phyloP scores from a whole-genome alignment of 2,888 invertebrate genomes.

The Tiliacea citrago region DNA sequence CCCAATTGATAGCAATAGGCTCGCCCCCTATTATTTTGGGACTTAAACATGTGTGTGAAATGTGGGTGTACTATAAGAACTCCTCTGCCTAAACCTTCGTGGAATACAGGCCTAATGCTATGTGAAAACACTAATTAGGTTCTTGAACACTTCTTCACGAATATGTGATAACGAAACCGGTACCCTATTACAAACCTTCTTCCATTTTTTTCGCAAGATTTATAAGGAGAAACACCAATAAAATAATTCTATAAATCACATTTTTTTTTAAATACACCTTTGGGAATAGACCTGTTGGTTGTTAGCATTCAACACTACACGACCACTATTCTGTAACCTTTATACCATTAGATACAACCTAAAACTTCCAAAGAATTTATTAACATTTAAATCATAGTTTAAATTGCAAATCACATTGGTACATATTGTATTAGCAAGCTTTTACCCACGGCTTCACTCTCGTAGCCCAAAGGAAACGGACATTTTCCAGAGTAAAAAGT shows the following conservation, averaged over 20 bases:
- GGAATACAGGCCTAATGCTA: too few species aligned
- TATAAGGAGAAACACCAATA: background rate
- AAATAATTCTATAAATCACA: background rate
- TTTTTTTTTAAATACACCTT: background rate
- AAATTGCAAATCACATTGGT: constrained; percentile 6
- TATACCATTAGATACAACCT: constrained; percentile 1
- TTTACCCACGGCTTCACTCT: background rate
- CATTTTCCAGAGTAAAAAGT: background rate
- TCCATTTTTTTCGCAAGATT: background rate
- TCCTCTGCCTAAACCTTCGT: too few species aligned
- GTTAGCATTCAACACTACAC: constrained; percentile 19
- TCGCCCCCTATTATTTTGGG: too few species aligned
- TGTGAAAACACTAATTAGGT: too few species aligned
- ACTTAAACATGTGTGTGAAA: too few species aligned
- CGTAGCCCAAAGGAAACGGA: background rate
- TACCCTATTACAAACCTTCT: too few species aligned
- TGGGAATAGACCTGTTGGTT: constrained; percentile 15
- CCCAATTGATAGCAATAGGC: too few species aligned
- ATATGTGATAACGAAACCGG: too few species aligned
- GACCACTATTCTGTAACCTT: background rate
- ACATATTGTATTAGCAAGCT: background rate
- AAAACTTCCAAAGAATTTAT: constrained; percentile 13
- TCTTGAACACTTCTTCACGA: too few species aligned
- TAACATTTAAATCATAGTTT: constrained; percentile 10
- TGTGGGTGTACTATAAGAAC: too few species aligned